These are phyloP conservation scores for Drosophila bunnanda DNA, from an alignment of 2,888 invertebrate species.

Conservation along the genomic window DNA sequence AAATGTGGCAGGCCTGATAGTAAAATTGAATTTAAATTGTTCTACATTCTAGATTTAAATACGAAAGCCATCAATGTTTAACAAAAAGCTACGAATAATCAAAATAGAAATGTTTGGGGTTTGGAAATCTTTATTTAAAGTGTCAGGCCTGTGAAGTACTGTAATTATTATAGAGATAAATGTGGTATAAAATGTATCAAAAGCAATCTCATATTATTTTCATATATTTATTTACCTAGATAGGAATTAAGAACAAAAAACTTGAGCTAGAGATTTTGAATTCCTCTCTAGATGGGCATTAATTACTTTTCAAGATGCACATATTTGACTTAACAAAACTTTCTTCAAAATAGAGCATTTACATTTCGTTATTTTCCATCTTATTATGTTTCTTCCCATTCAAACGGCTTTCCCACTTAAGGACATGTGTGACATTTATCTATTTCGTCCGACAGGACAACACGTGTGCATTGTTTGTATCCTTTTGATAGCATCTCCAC, in stretches of 20 bases:
- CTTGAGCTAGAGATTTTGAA: too few relatives aligned
- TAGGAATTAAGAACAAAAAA: too few relatives aligned
- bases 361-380: not conserved
- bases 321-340: not conserved
- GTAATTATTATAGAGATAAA: too few relatives aligned
- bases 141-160: not conserved
- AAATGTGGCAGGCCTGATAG: not conserved
- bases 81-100: not conserved
- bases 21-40: slow-evolving; percentile 17
- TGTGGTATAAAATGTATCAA: too few relatives aligned
- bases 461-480: slow-evolving; percentile 38
- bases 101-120: not conserved
- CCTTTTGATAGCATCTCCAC: slow-evolving; percentile 20
- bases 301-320: not conserved
- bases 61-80: not conserved
- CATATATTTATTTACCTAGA: too few relatives aligned
- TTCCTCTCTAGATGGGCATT: too few relatives aligned
- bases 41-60: not conserved
- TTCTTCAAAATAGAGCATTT: not conserved
- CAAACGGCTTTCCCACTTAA: not conserved
- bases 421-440: slow-evolving; percentile 26
- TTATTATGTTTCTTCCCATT: not conserved
- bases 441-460: slow-evolving; percentile 20
- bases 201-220: too few relatives aligned
- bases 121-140: not conserved